Evolutionary conservation across 2,888 invertebrate species (phyloP), one percentile per base, ranked within the genome.

Genomic region (Rhagonycha fulva): DNA sequence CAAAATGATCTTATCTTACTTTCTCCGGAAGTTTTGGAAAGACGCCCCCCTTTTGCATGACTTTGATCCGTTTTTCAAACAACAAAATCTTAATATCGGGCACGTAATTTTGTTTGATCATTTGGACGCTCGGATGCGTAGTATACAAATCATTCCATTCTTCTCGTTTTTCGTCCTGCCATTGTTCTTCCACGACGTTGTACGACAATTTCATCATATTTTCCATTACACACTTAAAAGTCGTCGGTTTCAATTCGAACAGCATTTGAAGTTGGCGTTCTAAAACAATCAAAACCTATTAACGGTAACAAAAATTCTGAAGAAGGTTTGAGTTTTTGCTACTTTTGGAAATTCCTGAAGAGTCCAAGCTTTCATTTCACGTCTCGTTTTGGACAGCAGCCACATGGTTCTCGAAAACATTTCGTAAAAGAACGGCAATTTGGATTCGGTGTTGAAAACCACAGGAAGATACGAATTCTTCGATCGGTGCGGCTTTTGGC

Each of bases 281-380:
- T 66, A 88, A 75, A 14, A 86, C 84, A 28, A 82, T 77, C 77
- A 87, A 80, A 9, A 87, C 83, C 87, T 87, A 74, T n/a, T 5
- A 47, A 47, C 0, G n/a, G n/a, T 7, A 60, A 80, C 79, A 19
- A 10, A 63, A 30, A 14, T 5, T 69, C 14, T 28, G 12, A 61
- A 9, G 28, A 26, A 19, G 24, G 5, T 68, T 61, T 0, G 11
- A n/a, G 7, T 67, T 62, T 28, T 62, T 28, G 47, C 68, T 79
- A 86, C 87, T 80, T 87, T 87, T n/a, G 82, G 81, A 77, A 86
- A 87, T 77, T 88, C 88, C 9, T 82, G 83, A 7, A 83, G 79
- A 7, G 84, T 85, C 11, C 83, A 85, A 11, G 86, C 87, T 80
- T 85, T 86, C 88, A 87, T 88, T 80, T 88, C 87, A 62, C 85